These are phyloP conservation scores for Notodonta dromedarius DNA, from an alignment of 2,888 invertebrate species.

Conservation along the genomic window DNA sequence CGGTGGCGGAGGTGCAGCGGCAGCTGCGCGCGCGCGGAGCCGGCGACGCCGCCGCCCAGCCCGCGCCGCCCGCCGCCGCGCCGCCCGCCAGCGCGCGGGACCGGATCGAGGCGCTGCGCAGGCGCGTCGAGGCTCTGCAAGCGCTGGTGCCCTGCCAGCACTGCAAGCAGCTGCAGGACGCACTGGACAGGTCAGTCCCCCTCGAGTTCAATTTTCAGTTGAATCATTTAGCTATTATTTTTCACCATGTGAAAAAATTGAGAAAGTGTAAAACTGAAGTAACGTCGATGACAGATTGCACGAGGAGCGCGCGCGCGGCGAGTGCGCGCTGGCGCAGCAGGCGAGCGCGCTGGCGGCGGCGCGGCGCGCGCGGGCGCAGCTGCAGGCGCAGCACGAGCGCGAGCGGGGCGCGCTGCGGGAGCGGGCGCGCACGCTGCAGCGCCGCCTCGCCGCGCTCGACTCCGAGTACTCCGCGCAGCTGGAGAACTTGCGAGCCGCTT, in stretches of 20 bases:
- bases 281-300: slow-evolving; percentile 50
- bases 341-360: slow-evolving; percentile 74
- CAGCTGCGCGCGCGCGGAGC: slow-evolving; percentile 51
- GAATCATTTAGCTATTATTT: too few relatives aligned
- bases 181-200: slow-evolving; percentile 73
- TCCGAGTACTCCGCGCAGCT: slow-evolving; percentile 93
- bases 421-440: slow-evolving; percentile 88
- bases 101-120: slow-evolving; percentile 74
- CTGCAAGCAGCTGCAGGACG: slow-evolving; percentile 81
- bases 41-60: slow-evolving; percentile 16
- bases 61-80: slow-evolving; percentile 16
- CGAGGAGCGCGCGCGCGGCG: slow-evolving; percentile 70
- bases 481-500: slow-evolving; percentile 90
- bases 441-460: slow-evolving; percentile 89
- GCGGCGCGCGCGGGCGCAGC: slow-evolving; percentile 72
- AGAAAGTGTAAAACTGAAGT: background rate
- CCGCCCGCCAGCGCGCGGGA: slow-evolving; percentile 45
- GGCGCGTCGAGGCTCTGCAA: slow-evolving; percentile 78
- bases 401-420: slow-evolving; percentile 86
- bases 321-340: slow-evolving; percentile 72
- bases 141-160: slow-evolving; percentile 79
- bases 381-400: slow-evolving; percentile 80
- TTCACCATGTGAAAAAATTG: too few relatives aligned
- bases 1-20: slow-evolving; percentile 70
- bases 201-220: too few relatives aligned